These are phyloP conservation scores for Cheumatopsyche charites DNA, from an alignment of 1,140 invertebrate species.

Conservation along the genomic window DNA sequence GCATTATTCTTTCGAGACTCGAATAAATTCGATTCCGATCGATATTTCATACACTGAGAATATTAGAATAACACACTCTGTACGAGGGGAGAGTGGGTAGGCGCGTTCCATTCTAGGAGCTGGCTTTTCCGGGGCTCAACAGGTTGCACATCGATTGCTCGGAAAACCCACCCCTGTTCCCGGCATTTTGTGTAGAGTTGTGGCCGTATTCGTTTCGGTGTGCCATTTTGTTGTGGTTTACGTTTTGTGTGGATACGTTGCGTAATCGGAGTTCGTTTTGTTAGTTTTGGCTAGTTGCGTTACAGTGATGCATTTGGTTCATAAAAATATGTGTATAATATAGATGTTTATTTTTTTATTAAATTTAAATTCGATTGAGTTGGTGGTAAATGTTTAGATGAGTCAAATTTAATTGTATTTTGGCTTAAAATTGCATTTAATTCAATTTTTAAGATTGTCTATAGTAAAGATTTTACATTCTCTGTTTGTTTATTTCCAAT, in stretches of 20 bases:
- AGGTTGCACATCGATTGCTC: slow-evolving; percentile 16
- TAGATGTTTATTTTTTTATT: too few species aligned
- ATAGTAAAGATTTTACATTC: too few species aligned
- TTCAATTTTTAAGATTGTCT: too few species aligned
- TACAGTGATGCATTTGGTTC: too few species aligned
- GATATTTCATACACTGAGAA: background rate
- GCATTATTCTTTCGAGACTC: background rate
- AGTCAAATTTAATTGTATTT: too few species aligned
- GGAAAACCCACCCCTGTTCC: background rate
- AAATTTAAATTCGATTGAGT: too few species aligned
- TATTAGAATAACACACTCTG: background rate
- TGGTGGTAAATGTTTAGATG: too few species aligned
- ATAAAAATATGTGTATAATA: too few species aligned
- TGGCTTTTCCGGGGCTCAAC: slow-evolving; percentile 8
- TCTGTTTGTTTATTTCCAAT: too few species aligned
- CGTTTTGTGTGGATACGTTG: background rate
- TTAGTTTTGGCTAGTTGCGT: too few species aligned
- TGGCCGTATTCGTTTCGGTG: background rate
- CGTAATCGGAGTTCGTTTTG: background rate
- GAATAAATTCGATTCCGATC: background rate
- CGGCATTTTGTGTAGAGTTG: background rate
- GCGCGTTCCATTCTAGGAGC: too few species aligned
- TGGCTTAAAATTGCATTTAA: too few species aligned
- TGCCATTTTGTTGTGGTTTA: background rate
- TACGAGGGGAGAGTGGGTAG: background rate